Evolutionary conservation across 2,888 invertebrate species (phyloP), one percentile per base, ranked within the genome.

Genomic region (Pristionchus fissidentatus): DNA sequence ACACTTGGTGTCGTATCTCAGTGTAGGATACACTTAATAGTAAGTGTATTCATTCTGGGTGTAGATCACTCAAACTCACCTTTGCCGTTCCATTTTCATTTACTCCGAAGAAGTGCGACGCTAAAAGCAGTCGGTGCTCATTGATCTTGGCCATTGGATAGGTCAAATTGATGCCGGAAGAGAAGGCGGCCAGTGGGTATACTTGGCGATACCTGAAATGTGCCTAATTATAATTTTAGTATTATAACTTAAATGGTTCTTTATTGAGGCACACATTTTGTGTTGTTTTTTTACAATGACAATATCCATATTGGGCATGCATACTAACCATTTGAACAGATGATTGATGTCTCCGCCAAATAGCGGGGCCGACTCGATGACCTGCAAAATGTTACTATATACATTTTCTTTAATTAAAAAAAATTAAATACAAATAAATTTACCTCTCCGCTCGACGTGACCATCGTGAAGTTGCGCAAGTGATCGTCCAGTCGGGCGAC

Each of bases 91-190:
- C 83, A 60, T 85, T 86, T 15, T 84, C 73, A 70, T 90, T 87
- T 35, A 90, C 91, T 55, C 88, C 89, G 83, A 90, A 91, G 84
- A 91, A 91, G 83, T 91, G 91, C n/a, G 88, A 85, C 5, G 88
- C 88, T 19, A 81, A 19, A 3, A 81, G 22, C 19, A 81, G 43
- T 81, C 46, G 32, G 80, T 81, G 80, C 38, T 81, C 80, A 38
- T 46, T 29, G 60, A 90, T 88, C 22, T 81, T 62, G 1, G 89
- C 87, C 29, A 88, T 70, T 10, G 91, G 91, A 78, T 86, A 90
- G 35, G 87, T 85, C 13, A 91, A 86, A 70, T 89, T 85, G 35
- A 89, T 84, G 3, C 84, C 85, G 19, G 87, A 82, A 43, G 88
- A 78, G 81, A 87, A 86, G 15, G 84, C 86, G 26, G 73, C 35